Evolutionary conservation across 2,113 vertebrate species (phyloP), one percentile per base, ranked within the genome.

Genomic region (Callionymus lyra): DNA sequence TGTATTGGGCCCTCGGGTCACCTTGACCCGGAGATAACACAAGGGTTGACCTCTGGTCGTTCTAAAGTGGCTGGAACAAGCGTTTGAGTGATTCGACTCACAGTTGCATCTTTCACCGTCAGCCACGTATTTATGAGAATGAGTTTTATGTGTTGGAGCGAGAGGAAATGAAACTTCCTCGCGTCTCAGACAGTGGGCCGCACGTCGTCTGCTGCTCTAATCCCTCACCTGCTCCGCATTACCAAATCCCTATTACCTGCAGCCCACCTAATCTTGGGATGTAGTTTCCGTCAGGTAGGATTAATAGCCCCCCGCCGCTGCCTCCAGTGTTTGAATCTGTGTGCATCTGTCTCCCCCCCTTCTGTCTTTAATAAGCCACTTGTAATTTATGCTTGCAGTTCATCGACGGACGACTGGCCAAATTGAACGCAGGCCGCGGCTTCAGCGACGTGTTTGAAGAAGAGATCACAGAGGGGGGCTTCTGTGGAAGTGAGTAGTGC

Each of bases 401-500:
- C 82, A 95, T 98, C 74, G 95, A 97, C 62, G 89, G 92, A 75
- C 90, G 95, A 10, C 86, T 98, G 62, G 88, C 89, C 77, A 98
- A 96, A 80, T 83, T 98, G 78, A 98, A 97, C 57, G 79, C 90
- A 72, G 95, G 93, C 80, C 91, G 83, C 32, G 94, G 91, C 51
- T 97, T 97, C 82, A 91, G 87, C 4, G 95, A 97, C 71, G 55
- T 83, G 66, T 98, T 97, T 84, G 95, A 98, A 83, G 91, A 98
- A 63, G 95, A 98, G 84, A 96, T 97, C 81, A 97, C 90, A 59
- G 84, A 91, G 42, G 91, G 94, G 59, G 91, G 90, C 72, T 98
- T 94, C 79, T 89, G 84, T 85, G 88, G 89, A 90, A 91, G 92
- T 97, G 87, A 80, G 77, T 86, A 68, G 59, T 41, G 56, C 71